These are phyloP conservation scores for Charadrius vociferus DNA, from an alignment of 2,113 vertebrate species.

Conservation along the genomic window DNA sequence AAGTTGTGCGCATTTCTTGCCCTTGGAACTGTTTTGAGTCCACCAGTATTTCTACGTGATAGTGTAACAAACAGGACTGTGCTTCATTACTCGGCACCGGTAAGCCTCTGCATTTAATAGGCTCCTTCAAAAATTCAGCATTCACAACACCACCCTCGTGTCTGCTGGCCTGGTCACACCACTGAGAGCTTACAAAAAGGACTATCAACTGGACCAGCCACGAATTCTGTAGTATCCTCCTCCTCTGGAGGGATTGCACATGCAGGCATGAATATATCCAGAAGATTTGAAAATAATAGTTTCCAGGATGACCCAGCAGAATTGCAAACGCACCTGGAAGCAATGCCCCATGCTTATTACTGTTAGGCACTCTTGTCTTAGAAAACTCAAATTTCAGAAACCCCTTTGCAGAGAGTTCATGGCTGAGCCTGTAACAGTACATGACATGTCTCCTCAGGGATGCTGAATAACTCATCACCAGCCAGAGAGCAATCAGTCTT, in stretches of 20 bases:
- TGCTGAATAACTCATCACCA: background rate
- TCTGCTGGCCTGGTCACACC: background rate
- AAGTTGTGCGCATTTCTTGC: background rate
- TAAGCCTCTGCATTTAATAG: background rate
- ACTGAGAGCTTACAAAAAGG: background rate
- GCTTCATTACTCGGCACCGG: background rate
- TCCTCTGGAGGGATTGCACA: background rate
- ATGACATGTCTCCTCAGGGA: background rate
- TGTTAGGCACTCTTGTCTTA: background rate
- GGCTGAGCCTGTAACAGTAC: background rate
- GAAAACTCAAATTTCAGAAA: background rate
- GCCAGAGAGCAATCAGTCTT: background rate
- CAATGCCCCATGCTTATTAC: background rate
- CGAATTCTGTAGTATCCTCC: background rate
- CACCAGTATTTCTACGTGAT: accelerated
- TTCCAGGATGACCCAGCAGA: background rate
- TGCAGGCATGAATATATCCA: background rate
- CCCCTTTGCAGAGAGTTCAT: background rate
- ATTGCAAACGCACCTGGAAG: background rate
- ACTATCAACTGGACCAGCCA: background rate
- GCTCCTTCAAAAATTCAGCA: background rate
- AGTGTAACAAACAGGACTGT: background rate
- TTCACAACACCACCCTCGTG: background rate
- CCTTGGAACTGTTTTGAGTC: background rate
- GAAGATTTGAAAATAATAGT: background rate